Conservation (phyloP, 2,797 vertebrate genomes). For the Clarias fuscus region DNA sequence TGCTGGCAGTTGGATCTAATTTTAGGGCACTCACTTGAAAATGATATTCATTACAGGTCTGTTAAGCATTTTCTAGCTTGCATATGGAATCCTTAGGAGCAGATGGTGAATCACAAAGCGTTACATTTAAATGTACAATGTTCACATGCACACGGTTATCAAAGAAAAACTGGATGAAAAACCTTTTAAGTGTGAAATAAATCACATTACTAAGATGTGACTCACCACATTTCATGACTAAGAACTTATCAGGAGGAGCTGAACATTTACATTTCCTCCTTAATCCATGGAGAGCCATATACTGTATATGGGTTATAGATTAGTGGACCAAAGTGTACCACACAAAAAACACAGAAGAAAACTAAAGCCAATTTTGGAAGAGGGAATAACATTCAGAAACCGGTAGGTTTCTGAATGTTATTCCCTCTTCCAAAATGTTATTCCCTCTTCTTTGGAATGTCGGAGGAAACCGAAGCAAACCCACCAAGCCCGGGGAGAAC, state of each 20-base stretch:
- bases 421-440: no score
- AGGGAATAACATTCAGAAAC: no score
- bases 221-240: neutral
- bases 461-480: no score
- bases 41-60: neutral
- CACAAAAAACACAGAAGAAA: neutral
- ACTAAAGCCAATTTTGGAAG: neutral
- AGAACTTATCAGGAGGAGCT: neutral
- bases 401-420: no score
- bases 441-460: no score
- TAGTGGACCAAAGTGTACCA: neutral
- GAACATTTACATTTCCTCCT: neutral
- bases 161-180: neutral
- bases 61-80: conserved; percentile 25
- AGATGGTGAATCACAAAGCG: neutral
- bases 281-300: neutral
- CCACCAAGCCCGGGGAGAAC: no score
- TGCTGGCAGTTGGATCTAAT: neutral
- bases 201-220: neutral
- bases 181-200: neutral
- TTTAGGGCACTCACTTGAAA: neutral
- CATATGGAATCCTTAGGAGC: neutral
- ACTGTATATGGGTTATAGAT: neutral
- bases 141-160: neutral
- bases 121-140: neutral